A percentile compares a stretch with the other conserved stretches of the same genome.
These are phyloP conservation scores for Euphonia xanthogaster DNA, from an alignment of 2,797 vertebrate genomes.

Conservation along the genomic window DNA sequence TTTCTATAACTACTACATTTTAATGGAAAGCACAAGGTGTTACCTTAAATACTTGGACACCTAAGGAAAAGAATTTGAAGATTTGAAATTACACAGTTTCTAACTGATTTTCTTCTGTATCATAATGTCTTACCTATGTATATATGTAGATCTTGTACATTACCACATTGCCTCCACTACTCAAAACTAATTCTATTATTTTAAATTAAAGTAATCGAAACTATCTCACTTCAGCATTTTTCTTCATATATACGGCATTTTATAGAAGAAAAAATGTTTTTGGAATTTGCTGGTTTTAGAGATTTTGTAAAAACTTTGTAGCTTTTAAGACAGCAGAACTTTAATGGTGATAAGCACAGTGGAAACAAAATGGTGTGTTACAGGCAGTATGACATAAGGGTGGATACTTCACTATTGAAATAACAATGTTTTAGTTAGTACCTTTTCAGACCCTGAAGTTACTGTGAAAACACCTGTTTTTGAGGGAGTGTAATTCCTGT, in stretches of 20 bases:
- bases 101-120: neutral
- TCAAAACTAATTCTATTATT: neutral
- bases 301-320: neutral
- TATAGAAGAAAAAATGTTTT: neutral
- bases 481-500: neutral
- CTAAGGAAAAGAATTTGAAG: neutral
- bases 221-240: neutral
- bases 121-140: neutral
- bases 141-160: neutral
- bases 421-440: neutral
- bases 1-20: neutral
- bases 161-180: neutral
- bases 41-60: neutral
- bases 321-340: neutral
- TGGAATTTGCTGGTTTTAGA: neutral
- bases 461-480: neutral
- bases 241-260: neutral
- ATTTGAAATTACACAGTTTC: neutral
- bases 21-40: neutral
- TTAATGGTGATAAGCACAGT: neutral
- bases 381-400: neutral
- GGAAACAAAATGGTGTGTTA: neutral
- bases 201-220: neutral
- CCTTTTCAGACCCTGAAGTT: neutral
- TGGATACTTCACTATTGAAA: neutral